A percentile compares a stretch with the other conserved stretches of the same genome.
Conservation (phyloP, 2,888 invertebrate species). For the Diarsia brunnea region DNA sequence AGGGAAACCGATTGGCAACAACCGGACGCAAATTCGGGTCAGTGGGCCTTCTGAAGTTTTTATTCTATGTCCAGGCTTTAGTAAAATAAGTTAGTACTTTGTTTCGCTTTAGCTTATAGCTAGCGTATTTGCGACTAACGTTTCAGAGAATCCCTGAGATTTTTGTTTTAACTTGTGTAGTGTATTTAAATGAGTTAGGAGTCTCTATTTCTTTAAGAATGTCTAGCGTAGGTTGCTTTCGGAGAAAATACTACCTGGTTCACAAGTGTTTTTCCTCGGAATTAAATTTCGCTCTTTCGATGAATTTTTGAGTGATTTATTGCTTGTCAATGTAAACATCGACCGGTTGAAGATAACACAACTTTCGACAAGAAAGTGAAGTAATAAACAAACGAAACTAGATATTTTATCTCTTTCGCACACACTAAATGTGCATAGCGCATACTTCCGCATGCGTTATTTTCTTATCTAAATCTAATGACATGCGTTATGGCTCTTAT, state of each 20-base stretch:
- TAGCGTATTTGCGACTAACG: slow-evolving; percentile 47
- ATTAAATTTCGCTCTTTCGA: neutral
- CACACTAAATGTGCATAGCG: too few relatives aligned
- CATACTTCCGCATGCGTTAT: too few relatives aligned
- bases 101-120: slow-evolving; percentile 54
- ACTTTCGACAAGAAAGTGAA: too few relatives aligned
- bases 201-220: slow-evolving; percentile 4
- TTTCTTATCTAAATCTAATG: too few relatives aligned
- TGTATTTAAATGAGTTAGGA: slow-evolving; percentile 26
- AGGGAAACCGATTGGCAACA: neutral
- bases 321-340: too few relatives aligned
- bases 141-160: slow-evolving; percentile 39
- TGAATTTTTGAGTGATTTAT: neutral
- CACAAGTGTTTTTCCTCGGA: too few relatives aligned
- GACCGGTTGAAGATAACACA: too few relatives aligned
- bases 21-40: too few relatives aligned
- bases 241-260: neutral
- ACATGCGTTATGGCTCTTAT: too few relatives aligned
- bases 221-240: neutral
- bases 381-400: too few relatives aligned
- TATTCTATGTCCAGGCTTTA: slow-evolving; percentile 38
- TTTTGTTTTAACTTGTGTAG: slow-evolving; percentile 32
- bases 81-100: slow-evolving; percentile 60
- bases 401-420: too few relatives aligned
- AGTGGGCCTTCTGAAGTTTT: slow-evolving; percentile 9